Evolutionary conservation across 2,113 vertebrate genomes (phyloP).

Genomic region (Cryptotis parvus): DNA sequence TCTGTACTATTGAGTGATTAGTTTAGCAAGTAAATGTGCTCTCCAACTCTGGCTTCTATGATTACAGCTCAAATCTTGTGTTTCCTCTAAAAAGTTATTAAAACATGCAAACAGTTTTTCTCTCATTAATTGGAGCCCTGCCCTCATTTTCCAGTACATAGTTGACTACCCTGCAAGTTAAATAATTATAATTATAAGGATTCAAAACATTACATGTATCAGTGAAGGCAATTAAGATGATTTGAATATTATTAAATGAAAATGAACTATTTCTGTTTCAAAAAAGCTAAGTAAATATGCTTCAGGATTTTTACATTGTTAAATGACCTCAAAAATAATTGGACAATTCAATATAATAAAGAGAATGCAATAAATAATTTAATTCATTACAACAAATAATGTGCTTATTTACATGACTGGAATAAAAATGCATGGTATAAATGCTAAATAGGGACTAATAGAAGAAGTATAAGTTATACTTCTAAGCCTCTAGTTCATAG

Average conservation of each 20-base stretch:
- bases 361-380: conserved; percentile 69
- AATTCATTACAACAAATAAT: conserved; percentile 74
- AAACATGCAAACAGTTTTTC: conserved; percentile 73
- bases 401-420: conserved; percentile 73
- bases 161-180: conserved; percentile 82
- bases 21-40: conserved; percentile 51
- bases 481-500: conserved; percentile 32
- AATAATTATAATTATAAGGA: conserved; percentile 83
- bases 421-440: conserved; percentile 59
- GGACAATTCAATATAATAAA: conserved; percentile 77
- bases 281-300: conserved; percentile 80
- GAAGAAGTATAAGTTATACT: background rate
- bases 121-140: conserved; percentile 79
- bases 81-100: conserved; percentile 82
- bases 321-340: conserved; percentile 79
- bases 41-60: conserved; percentile 58
- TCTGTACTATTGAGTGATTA: conserved; percentile 51
- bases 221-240: conserved; percentile 81
- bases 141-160: conserved; percentile 79
- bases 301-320: conserved; percentile 76
- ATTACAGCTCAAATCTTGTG: conserved; percentile 70
- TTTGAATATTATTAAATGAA: conserved; percentile 82
- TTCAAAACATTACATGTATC: conserved; percentile 84
- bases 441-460: conserved; percentile 44
- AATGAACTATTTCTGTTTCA: conserved; percentile 80